phyloP scores from a whole-genome alignment of 2,888 invertebrate genomes.

The Pachymerium ferrugineum region DNA sequence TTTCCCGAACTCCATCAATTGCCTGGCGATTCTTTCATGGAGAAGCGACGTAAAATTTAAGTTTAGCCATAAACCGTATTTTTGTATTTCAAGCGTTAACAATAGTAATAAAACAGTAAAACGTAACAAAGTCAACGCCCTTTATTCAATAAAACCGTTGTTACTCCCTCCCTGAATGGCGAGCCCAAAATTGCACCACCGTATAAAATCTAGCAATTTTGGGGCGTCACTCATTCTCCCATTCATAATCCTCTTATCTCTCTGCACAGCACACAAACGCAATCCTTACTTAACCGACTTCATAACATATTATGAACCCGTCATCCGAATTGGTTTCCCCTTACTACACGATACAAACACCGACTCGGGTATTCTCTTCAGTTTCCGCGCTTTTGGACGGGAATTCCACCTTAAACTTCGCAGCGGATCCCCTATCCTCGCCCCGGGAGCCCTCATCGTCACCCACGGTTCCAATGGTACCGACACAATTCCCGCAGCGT shows the following conservation, averaged over 20 bases:
- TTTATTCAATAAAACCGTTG: too few species aligned
- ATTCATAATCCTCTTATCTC: too few species aligned
- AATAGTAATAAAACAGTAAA: too few species aligned
- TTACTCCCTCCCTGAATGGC: too few species aligned
- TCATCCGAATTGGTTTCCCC: not conserved
- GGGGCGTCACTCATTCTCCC: not conserved
- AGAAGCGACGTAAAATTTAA: too few species aligned
- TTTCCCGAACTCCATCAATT: too few species aligned
- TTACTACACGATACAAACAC: not conserved
- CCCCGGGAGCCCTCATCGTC: not conserved
- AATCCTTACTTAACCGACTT: not conserved
- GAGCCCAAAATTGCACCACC: not conserved
- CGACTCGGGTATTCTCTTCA: not conserved
- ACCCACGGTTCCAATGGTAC: not conserved
- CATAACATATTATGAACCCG: conserved; percentile 12
- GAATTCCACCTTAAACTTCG: not conserved
- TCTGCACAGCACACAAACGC: not conserved
- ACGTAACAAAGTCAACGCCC: too few species aligned
- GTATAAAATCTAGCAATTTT: not conserved
- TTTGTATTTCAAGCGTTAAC: too few species aligned
- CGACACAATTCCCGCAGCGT: not conserved
- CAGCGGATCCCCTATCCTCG: not conserved
- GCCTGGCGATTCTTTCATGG: too few species aligned
- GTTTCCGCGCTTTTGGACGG: conserved; percentile 17
- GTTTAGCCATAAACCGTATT: too few species aligned